These are phyloP conservation scores for Dermolepida albohirtum DNA, from an alignment of 2,888 invertebrate species.

Conservation along the genomic window DNA sequence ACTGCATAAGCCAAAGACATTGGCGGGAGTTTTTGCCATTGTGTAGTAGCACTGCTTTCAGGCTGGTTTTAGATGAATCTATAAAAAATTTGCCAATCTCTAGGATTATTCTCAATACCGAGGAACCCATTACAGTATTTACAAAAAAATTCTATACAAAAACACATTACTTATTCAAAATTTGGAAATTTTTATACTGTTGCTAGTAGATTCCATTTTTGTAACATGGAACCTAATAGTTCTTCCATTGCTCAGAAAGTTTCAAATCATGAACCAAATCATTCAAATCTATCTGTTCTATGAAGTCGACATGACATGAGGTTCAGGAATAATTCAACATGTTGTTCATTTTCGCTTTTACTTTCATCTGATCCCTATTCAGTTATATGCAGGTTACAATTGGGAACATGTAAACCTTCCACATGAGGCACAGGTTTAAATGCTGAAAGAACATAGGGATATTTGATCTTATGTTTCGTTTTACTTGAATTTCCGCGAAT, in stretches of 20 bases:
- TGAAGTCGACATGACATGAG: too few relatives aligned
- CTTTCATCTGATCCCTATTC: too few relatives aligned
- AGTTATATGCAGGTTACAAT: too few relatives aligned
- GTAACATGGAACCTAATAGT: conserved; percentile 29
- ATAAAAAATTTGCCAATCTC: conserved; percentile 41
- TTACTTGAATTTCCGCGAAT: too few relatives aligned
- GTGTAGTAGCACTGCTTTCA: conserved; percentile 41
- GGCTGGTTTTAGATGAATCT: conserved; percentile 36
- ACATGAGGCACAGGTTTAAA: too few relatives aligned
- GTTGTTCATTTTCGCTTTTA: too few relatives aligned
- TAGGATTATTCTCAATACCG: too few relatives aligned
- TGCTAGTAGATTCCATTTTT: background rate
- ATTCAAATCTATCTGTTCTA: too few relatives aligned
- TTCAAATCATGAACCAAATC: conserved; percentile 49
- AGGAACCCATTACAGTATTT: conserved; percentile 16
- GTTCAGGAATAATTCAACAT: background rate
- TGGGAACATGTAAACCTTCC: too few relatives aligned
- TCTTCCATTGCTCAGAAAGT: conserved; percentile 45
- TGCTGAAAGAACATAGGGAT: too few relatives aligned
- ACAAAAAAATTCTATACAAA: conserved; percentile 30
- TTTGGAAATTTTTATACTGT: conserved; percentile 9
- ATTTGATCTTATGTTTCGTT: too few relatives aligned
- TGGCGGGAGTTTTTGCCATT: conserved; percentile 37
- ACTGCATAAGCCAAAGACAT: conserved; percentile 28
- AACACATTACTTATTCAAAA: conserved; percentile 14